Percentiles rank a stretch among this genome's conserved stretches.
Conservation (phyloP, 1,140 invertebrate species). For the Drosophila rhopaloa region DNA sequence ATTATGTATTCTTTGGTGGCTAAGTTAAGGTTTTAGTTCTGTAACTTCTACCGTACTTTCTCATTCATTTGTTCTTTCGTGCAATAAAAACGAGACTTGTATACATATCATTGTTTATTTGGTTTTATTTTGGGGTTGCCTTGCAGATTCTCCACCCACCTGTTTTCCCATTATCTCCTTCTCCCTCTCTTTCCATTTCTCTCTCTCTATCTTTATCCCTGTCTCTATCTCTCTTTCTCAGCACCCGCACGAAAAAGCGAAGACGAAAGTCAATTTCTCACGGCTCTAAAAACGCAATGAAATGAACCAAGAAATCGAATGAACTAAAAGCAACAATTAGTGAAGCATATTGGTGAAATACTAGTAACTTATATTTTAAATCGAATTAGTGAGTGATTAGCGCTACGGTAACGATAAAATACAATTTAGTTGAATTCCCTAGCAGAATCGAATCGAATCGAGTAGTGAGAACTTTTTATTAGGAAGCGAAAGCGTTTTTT, state of each 20-base stretch:
- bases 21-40: slow-evolving; percentile 48
- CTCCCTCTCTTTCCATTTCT: neutral
- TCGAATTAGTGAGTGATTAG: slow-evolving; percentile 52
- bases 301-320: slow-evolving; percentile 29
- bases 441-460: slow-evolving; percentile 45
- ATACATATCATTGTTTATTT: slow-evolving; percentile 74
- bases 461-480: slow-evolving; percentile 67
- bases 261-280: slow-evolving; percentile 38
- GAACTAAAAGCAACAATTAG: slow-evolving; percentile 51
- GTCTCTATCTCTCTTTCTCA: slow-evolving; percentile 10
- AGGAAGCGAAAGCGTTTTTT: slow-evolving; percentile 57
- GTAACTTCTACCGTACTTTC: slow-evolving; percentile 27
- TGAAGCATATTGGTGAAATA: slow-evolving; percentile 73
- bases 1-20: slow-evolving; percentile 40
- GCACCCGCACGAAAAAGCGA: slow-evolving; percentile 15
- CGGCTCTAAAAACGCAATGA: slow-evolving; percentile 33
- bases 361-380: slow-evolving; percentile 62
- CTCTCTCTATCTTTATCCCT: neutral
- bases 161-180: neutral
- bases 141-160: slow-evolving; percentile 4
- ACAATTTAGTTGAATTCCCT: slow-evolving; percentile 57
- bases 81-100: slow-evolving; percentile 68
- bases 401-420: slow-evolving; percentile 38
- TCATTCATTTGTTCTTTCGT: slow-evolving; percentile 50
- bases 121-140: slow-evolving; percentile 35